Evolutionary conservation across 2,797 vertebrate species (phyloP), one percentile per base, ranked within the genome.

Genomic region (Lithobates pipiens): DNA sequence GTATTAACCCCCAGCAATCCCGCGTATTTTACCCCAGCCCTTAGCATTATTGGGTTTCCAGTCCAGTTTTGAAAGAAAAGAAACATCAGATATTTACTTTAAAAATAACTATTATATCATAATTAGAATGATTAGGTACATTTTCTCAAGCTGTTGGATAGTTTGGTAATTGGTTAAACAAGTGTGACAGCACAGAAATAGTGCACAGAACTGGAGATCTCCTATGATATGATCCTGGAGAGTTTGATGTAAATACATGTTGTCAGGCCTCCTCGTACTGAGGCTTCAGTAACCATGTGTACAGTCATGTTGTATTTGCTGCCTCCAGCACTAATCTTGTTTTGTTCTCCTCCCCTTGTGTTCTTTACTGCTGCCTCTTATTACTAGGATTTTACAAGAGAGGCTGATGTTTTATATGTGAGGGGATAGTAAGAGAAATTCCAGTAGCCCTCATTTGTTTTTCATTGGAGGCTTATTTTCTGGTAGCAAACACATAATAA

Each of bases 301-400:
- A 46, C 39, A 67, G 61, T 72, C 71, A 39, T 75, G 84, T 80
- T 68, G 21, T 44, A 73, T 77, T 82, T 82, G 74, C 74, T 67
- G 85, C 85, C 80, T 57, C 74, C 67, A 86, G 85, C 80, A 71
- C 27, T 86, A 25, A 82, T 82, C 67, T 77, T 73, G 74, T 82
- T 77, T 46, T 77, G 7, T 72, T 82, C 68, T 69, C 25, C 77
- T 73, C 65, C 70, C 69, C 83, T 80, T 63, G 61, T 86, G 78
- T 73, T 82, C 69, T 39, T 25, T 50, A 27, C 54, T 32, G 74
- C 50, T 82, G 46, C 36, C 77, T 82, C 67, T 18, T 50, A 82
- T 82, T 77, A 82, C 68, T 77, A 11, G 61, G 79, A 82, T 77
- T 71, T 42, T 77, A 74, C 57, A 72, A 65, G 15, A 46, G 50